Base-by-base conservation (phyloP, 1,140 invertebrate genomes). In the Drosophila pectinifera region DNA sequence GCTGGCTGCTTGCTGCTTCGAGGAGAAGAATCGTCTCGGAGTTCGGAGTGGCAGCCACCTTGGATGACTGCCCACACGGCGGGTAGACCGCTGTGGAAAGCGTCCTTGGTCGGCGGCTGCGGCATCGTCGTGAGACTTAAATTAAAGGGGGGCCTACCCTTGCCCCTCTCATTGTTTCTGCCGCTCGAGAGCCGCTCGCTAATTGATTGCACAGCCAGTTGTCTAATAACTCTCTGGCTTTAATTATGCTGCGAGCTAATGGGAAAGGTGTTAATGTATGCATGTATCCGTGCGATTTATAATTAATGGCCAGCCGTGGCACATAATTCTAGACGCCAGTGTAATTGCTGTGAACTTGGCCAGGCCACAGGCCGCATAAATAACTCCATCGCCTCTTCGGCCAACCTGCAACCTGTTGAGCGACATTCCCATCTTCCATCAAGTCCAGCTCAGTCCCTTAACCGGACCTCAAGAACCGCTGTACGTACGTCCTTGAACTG, bases 171-270 rank as follows among this genome's bases (percentile, higher is more conserved):
- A 86, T 75, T 86, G 83, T 86, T 59, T 77, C 14, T 62, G 74
- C 46, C 63, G 54, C 59, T 65, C 46, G 62, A 48, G 64, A 54
- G 48, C 48, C 11, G 16, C 56, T 80, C 69, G 77, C 81, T 85
- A 85, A 85, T 86, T 89, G 83, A 89, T 88, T 88, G 84, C 83
- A 89, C 80, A 88, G 83, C 67, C 80, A 54, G 77, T 80, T 86
- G 75, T 86, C 82, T 86, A 86, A 88, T 86, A 86, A 88, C 75
- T 86, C 75, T 86, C 74, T 43, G 61, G 79, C 58, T 69, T 88
- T 88, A 88, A 88, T 89, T 88, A 88, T 88, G 83, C 61, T 76
- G 84, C 83, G 51, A 72, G 65, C 85, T 77, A 89, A 83, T 89
- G 78, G 65, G 73, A 89, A 78, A 88, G 80, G 72, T 83, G 84